phyloP scores from a whole-genome alignment of 2,797 vertebrate genomes.

The Spheniscus humboldti region DNA sequence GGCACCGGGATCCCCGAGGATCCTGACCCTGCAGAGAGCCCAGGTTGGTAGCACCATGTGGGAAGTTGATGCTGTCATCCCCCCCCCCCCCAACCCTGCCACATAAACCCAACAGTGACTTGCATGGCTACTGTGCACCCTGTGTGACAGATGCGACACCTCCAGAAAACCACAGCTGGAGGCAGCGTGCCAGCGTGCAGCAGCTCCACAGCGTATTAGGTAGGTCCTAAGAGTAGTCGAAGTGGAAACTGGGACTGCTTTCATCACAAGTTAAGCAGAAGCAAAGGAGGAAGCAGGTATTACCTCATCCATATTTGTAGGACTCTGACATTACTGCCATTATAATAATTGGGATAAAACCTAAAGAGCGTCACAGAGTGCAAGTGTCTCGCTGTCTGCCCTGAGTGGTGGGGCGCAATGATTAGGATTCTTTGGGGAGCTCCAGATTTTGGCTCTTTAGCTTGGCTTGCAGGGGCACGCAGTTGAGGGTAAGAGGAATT shows the following conservation, averaged over 20 bases:
- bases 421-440: background rate
- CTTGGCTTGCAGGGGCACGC: background rate
- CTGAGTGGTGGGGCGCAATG: background rate
- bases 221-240: background rate
- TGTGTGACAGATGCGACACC: accelerated
- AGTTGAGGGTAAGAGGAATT: background rate
- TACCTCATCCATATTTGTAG: background rate
- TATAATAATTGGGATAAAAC: background rate
- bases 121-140: background rate
- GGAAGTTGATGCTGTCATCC: accelerated
- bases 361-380: background rate
- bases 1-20: accelerated
- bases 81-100: accelerated
- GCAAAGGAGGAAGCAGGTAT: background rate
- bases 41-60: accelerated
- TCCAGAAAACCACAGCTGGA: background rate
- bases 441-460: background rate
- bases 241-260: background rate
- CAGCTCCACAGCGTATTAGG: background rate
- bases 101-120: background rate
- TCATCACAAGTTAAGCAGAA: background rate
- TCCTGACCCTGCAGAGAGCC: background rate
- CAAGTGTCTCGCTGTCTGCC: background rate
- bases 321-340: background rate
- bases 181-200: background rate